Evolutionary conservation across 2,888 invertebrate species (phyloP).

Genomic region (Trissolcus japonicus): DNA sequence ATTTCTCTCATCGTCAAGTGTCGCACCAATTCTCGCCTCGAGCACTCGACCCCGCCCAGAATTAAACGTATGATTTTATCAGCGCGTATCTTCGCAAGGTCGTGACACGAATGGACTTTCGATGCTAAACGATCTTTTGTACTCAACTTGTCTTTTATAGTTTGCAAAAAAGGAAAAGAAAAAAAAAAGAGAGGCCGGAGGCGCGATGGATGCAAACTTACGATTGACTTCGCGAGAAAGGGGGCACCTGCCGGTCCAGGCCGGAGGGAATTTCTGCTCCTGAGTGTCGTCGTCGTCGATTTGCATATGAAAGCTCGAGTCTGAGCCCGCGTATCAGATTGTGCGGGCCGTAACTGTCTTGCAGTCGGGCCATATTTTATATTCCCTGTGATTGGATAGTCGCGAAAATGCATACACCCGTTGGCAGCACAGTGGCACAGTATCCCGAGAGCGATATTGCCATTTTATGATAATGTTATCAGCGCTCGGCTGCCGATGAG

Average conservation of each 20-base stretch:
- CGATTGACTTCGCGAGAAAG: slow-evolving; percentile 46
- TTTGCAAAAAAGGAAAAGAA: not conserved
- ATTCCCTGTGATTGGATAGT: slow-evolving; percentile 59
- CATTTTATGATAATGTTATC: slow-evolving; percentile 78
- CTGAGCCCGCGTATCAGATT: slow-evolving; percentile 61
- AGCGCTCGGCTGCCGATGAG: slow-evolving; percentile 75
- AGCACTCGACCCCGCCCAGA: slow-evolving; percentile 8
- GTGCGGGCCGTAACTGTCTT: slow-evolving; percentile 37
- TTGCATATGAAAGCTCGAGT: slow-evolving; percentile 65
- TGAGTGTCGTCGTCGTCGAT: slow-evolving; percentile 47
- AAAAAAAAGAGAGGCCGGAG: slow-evolving; percentile 3
- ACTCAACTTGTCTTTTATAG: slow-evolving; percentile 59
- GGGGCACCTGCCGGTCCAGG: slow-evolving; percentile 32
- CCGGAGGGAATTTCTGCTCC: slow-evolving; percentile 49
- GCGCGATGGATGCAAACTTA: slow-evolving; percentile 47
- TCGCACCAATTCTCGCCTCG: slow-evolving; percentile 2
- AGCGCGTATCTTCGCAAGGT: slow-evolving; percentile 31
- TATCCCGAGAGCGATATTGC: slow-evolving; percentile 70
- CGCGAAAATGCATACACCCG: slow-evolving; percentile 31
- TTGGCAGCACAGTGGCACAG: slow-evolving; percentile 9
- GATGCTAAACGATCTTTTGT: slow-evolving; percentile 59
- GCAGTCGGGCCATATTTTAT: slow-evolving; percentile 55
- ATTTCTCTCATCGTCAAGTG: slow-evolving; percentile 5
- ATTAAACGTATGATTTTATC: slow-evolving; percentile 36
- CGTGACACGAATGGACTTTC: slow-evolving; percentile 61